Conservation (phyloP, 2,113 vertebrate species). For the Garra rufa region DNA sequence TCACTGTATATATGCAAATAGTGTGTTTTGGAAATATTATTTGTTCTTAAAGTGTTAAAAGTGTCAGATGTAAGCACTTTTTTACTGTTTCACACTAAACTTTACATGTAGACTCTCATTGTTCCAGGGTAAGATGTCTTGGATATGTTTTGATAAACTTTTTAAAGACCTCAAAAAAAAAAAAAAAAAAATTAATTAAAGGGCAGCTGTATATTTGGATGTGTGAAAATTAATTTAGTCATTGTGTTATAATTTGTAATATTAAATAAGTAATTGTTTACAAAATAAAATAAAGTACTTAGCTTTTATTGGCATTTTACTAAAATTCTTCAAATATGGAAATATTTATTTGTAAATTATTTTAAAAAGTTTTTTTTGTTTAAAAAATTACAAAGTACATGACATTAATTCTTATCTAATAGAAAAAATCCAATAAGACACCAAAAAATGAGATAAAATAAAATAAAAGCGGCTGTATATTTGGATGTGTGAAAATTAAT, state of each 20-base stretch:
- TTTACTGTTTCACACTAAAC: neutral
- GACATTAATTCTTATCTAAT: neutral
- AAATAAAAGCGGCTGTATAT: too few species aligned
- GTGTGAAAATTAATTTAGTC: neutral
- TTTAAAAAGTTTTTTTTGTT: too few species aligned
- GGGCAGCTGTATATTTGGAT: neutral
- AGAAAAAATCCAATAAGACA: too few species aligned
- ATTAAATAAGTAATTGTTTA: neutral
- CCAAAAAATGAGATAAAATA: too few species aligned
- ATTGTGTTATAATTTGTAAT: neutral
- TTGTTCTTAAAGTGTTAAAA: slow-evolving; percentile 3
- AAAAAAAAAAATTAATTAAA: too few species aligned
- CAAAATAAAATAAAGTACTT: neutral
- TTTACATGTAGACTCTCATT: neutral
- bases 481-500: too few species aligned
- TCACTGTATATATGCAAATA: neutral
- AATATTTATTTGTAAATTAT: too few species aligned
- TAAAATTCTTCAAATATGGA: neutral
- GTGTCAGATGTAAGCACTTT: neutral
- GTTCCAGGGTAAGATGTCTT: neutral
- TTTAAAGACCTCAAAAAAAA: neutral
- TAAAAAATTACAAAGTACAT: neutral
- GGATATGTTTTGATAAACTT: neutral
- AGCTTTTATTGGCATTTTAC: neutral
- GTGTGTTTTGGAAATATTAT: neutral